Base-by-base conservation (phyloP, 2,888 invertebrate genomes). In the Nemoura dubitans region DNA sequence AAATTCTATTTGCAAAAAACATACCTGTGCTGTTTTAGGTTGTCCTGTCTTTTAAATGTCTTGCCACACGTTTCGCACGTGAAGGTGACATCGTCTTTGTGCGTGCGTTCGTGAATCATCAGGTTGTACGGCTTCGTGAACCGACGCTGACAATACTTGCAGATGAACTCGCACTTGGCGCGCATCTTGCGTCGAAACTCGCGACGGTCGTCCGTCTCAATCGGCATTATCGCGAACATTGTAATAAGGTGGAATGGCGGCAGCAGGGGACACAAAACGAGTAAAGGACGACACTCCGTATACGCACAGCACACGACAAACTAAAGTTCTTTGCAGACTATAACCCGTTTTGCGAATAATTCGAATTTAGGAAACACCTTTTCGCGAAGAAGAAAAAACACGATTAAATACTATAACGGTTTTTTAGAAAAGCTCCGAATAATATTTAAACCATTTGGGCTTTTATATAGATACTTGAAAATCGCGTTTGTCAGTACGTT, bases 61-160 rank as follows among this genome's bases (percentile, higher is more conserved):
- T 98, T 98, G 91, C 98, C 97, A 93, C 99, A 99, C 90, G 98
- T 97, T 92, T 99, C 98, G 93, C 99, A 99, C 90, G 97, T 96
- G 93, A 97, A 99, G 87, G 98, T 98, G 91, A 98, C 94, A 93
- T 99, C 98, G 92, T 98, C 98, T 92, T 98, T 98, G 94, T 99
- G 99, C 90, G 98, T 98, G 92, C 98, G 95, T 92, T 99, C 99
- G 94, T 99, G 99, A 91, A 99, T 99, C 95, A 99, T 96, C 92
- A 99, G 94, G 93, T 99, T 99, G 94, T 99, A 99, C 89, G 97
- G 97, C 93, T 99, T 99, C 91, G 98, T 98, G 94, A 99, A 99
- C 92, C 98, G 95, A 91, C 99, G 95, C 92, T 97, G 97, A 94
- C 99, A 99, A 93, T 97, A 99, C 93, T 97, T 97, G 95, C 99